A percentile compares a stretch with the other conserved stretches of the same genome.
Conservation (phyloP, 1,140 invertebrate species). For the Gonioctena quinquepunctata region DNA sequence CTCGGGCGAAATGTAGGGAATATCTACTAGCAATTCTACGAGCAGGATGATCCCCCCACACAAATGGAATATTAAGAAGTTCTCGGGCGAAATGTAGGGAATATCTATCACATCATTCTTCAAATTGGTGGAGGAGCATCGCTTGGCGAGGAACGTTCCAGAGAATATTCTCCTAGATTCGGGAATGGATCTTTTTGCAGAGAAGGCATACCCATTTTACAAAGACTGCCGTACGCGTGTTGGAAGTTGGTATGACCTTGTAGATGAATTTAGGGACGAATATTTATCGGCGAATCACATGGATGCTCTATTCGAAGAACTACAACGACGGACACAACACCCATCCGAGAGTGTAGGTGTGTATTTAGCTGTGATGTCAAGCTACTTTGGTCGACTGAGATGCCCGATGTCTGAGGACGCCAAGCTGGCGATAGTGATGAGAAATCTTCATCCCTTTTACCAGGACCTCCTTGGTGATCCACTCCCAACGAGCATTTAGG, state of each 20-base stretch:
- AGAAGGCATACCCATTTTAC: constrained; percentile 40
- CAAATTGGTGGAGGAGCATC: neutral
- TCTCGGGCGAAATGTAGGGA: neutral
- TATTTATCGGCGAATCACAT: constrained; percentile 31
- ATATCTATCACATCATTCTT: neutral
- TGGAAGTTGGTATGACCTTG: neutral
- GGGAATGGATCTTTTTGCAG: neutral
- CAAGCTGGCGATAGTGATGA: neutral
- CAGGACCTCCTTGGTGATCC: constrained; percentile 19
- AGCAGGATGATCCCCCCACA: neutral
- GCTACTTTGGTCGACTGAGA: constrained; percentile 36
- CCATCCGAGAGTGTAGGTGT: constrained; percentile 37
- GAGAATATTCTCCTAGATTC: neutral
- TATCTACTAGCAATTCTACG: neutral
- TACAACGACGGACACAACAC: constrained; percentile 23
- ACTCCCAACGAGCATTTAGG: constrained; percentile 4
- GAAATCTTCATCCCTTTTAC: constrained; percentile 22
- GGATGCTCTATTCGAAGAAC: constrained; percentile 35
- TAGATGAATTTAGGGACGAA: neutral
- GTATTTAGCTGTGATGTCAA: constrained; percentile 40
- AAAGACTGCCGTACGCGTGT: neutral
- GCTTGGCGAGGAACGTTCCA: neutral
- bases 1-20: neutral
- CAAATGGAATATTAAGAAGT: neutral
- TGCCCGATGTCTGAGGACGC: neutral